A percentile compares a stretch with the other conserved stretches of the same genome.
These are phyloP conservation scores for Cheirogaleus medius DNA, from an alignment of 2,113 vertebrate species.

Conservation along the genomic window DNA sequence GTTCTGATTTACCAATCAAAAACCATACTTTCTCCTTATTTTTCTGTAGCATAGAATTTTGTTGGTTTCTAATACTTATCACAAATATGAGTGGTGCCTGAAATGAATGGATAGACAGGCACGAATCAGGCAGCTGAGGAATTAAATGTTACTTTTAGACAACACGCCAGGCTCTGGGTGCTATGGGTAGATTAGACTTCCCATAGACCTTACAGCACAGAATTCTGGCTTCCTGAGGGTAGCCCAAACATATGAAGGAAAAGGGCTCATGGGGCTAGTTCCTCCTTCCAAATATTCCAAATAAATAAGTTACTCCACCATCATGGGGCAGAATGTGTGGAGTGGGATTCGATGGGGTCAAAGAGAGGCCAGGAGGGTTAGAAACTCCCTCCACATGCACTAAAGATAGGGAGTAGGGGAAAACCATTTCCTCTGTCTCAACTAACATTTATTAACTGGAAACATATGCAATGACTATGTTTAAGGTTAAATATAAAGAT, in stretches of 20 bases:
- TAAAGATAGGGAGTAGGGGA: background rate
- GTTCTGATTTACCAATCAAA: conserved; percentile 40
- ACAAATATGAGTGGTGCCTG: background rate
- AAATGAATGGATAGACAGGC: conserved; percentile 22
- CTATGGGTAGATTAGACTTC: background rate
- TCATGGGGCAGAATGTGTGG: background rate
- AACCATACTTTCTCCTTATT: background rate
- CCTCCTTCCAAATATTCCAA: background rate
- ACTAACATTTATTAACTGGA: background rate
- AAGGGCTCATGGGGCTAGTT: background rate
- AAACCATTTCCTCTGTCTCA: background rate
- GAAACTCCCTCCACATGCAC: background rate
- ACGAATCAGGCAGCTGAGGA: background rate
- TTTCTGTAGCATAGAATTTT: background rate
- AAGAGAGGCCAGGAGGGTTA: background rate
- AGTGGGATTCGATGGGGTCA: too few species aligned
- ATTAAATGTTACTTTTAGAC: background rate
- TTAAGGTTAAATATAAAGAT: background rate
- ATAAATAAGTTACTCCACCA: background rate
- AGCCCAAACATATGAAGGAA: background rate
- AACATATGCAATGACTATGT: background rate
- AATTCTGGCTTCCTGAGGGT: background rate
- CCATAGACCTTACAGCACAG: background rate
- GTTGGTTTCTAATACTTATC: background rate
- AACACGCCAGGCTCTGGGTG: background rate